Evolutionary conservation across 2,113 vertebrate species (phyloP), one percentile per base, ranked within the genome.

Genomic region (Hippocampus mohnikei): DNA sequence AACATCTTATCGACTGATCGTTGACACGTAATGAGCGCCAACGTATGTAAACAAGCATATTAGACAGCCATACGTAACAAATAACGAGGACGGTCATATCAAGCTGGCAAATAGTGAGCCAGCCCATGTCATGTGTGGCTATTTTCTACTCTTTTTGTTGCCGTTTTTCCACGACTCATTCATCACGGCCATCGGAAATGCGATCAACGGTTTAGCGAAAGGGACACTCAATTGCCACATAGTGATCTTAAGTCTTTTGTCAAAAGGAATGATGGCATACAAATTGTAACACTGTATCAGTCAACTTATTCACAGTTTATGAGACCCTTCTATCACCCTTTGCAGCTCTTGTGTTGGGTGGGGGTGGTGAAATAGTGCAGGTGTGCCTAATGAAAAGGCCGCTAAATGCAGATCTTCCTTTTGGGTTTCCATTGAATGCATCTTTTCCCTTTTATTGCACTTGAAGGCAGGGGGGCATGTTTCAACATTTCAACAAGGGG

Each of bases 401-500:
- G 40, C 41, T 8, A 23, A 65, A 21, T 25, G 41, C 58, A 33
- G 15, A 33, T 60, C 58, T 60, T 65, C 62, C 21, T 65, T 37
- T 65, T 25, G 23, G 62, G 46, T 44, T 55, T 80, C 83, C 77
- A 86, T 84, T 89, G 83, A 86, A 80, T 82, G 85, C 72, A 73
- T 72, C 78, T 83, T 75, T 84, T 82, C 87, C 75, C 82, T 78
- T 77, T 82, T 75, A 72, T 64, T 48, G 55, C 62, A 72, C 69
- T 66, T 79, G 67, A 85, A 86, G 77, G 16, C 76, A 59, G 58
- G 33, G 46, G 79, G 86, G 76, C 87, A 81, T 85, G 89, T 90
- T 83, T 71, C 48, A 71, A 86, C 87, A 73, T 79, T 84, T 75
- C 78, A 62, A 41, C 74, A 65, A 72, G 46, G 50, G 50, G 40